Evolutionary conservation across 2,113 vertebrate species (phyloP).

Genomic region (Formicarius rufipectus): DNA sequence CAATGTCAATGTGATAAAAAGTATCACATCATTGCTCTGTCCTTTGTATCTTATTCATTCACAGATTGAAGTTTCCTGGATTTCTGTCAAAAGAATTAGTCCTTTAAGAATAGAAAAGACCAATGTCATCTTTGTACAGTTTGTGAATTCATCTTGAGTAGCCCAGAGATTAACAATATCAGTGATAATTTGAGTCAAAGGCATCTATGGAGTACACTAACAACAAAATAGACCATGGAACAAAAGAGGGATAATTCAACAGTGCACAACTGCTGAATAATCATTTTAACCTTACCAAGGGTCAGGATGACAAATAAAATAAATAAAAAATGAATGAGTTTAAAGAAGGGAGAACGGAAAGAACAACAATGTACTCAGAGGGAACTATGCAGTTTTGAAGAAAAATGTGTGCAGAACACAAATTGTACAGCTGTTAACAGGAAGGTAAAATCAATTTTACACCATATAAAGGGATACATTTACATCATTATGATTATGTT

Average conservation of each 20-base stretch:
- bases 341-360: not conserved
- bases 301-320: constrained; percentile 38
- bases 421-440: constrained; percentile 32
- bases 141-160: constrained; percentile 48
- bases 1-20: constrained; percentile 51
- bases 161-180: constrained; percentile 57
- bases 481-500: constrained; percentile 58
- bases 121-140: constrained; percentile 50
- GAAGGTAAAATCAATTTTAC: constrained; percentile 55
- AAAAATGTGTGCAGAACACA: constrained; percentile 34
- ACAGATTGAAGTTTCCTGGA: constrained; percentile 63
- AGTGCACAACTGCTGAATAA: constrained; percentile 16
- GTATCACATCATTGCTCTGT: constrained; percentile 27
- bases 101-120: constrained; percentile 49
- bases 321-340: constrained; percentile 43
- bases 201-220: not conserved
- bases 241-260: constrained; percentile 37
- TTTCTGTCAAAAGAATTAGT: constrained; percentile 53
- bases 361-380: not conserved
- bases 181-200: constrained; percentile 33
- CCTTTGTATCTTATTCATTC: constrained; percentile 66
- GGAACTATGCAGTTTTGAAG: constrained; percentile 20
- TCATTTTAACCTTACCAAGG: constrained; percentile 40
- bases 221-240: constrained; percentile 26
- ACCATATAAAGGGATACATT: constrained; percentile 28